Percentiles rank a stretch among this genome's conserved stretches.
These are phyloP conservation scores for Agriopis leucophaearia DNA, from an alignment of 2,888 invertebrate species.

Conservation along the genomic window DNA sequence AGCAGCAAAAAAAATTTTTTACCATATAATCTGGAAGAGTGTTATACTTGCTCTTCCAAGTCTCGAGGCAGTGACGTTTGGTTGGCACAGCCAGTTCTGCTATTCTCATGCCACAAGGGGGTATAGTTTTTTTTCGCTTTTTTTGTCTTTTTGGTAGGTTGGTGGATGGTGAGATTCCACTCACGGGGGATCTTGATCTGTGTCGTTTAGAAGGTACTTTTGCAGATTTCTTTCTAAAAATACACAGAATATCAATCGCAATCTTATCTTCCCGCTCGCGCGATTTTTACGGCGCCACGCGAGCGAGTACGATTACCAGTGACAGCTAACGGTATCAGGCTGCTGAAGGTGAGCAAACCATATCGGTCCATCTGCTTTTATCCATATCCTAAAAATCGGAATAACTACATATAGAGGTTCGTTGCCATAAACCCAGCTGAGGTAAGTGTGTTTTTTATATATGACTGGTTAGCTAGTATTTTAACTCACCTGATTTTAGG, in stretches of 20 bases:
- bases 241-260: not conserved
- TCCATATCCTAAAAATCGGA: not conserved
- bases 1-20: constrained; percentile 6
- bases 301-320: not conserved
- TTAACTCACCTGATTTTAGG: no score
- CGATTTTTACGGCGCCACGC: not conserved
- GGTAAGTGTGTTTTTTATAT: no score
- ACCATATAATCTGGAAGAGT: constrained; percentile 73
- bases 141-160: not conserved
- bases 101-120: constrained; percentile 67
- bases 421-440: no score
- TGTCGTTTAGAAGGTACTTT: constrained; percentile 16
- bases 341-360: not conserved
- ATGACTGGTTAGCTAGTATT: no score
- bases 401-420: no score
- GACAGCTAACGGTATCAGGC: not conserved
- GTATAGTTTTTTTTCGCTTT: constrained; percentile 27
- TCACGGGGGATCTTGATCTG: constrained; percentile 21
- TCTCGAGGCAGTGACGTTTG: constrained; percentile 74
- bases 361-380: not conserved
- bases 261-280: not conserved
- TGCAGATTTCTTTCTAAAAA: constrained; percentile 34
- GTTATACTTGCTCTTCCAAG: constrained; percentile 67
- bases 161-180: not conserved
- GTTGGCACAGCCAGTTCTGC: constrained; percentile 72